Evolutionary conservation across 2,888 invertebrate species (phyloP).

Genomic region (Thalpophila matura): DNA sequence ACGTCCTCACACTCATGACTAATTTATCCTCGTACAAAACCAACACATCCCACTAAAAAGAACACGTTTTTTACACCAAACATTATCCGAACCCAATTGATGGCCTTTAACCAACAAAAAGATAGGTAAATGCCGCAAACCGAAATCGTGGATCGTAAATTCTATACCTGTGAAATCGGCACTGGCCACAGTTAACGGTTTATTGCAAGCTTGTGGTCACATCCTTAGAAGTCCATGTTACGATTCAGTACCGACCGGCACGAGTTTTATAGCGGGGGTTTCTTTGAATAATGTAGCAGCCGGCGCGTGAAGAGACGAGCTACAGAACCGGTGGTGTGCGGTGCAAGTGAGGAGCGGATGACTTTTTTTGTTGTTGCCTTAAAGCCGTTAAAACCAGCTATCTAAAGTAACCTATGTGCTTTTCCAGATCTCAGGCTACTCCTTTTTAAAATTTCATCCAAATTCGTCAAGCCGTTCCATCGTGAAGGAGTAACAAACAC

Average conservation of each 20-base stretch:
- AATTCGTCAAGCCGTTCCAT: no score
- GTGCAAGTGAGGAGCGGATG: conserved; percentile 24
- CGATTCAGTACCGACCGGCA: conserved; percentile 75
- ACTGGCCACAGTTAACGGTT: conserved; percentile 67
- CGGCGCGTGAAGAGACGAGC: conserved; percentile 77
- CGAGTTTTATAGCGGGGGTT: conserved; percentile 79
- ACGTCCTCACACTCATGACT: conserved; percentile 2
- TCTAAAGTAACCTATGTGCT: no score
- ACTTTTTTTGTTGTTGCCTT: no score
- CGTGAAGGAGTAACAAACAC: no score
- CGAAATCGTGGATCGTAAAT: conserved; percentile 61
- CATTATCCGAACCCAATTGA: conserved; percentile 52
- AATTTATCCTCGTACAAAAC: conserved; percentile 24
- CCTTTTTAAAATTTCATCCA: no score
- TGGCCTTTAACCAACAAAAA: conserved; percentile 54
- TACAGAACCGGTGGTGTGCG: conserved; percentile 51
- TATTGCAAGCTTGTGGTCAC: conserved; percentile 72
- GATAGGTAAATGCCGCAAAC: conserved; percentile 49
- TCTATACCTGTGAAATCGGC: conserved; percentile 62
- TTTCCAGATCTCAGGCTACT: no score
- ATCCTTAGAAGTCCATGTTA: conserved; percentile 68
- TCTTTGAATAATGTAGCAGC: conserved; percentile 84
- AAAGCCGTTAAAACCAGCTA: no score
- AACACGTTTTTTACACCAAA: conserved; percentile 44
- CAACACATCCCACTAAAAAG: conserved; percentile 41